Evolutionary conservation across 1,140 invertebrate species (phyloP), one percentile per base, ranked within the genome.

Genomic region (Orius laevigatus): DNA sequence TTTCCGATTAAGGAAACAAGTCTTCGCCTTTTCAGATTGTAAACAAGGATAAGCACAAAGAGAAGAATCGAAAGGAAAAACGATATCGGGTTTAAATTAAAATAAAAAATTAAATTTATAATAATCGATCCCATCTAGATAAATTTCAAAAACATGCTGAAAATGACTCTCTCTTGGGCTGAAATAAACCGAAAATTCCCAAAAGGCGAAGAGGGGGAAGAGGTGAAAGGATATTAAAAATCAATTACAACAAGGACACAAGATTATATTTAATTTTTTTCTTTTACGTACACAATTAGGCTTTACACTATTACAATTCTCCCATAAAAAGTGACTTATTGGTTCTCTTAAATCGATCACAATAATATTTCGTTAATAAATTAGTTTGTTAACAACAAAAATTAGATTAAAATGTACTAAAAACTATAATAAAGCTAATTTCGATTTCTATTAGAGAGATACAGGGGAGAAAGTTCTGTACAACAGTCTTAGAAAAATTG

Each of bases 31-130:
- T 61, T 55, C 48, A 60, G 61, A 50, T 68, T 68, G 50, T 66
- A 68, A 41, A 55, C 52, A 6, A 52, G 6, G 18, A 61, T 32
- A 15, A 44, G 51, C 46, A 15, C 5, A 2, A 42, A 16, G 12
- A 19, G 5, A 15, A 42, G 3, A 14, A 19, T 15, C 18, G 10
- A 5, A 4, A 42, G 10, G 15, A 42, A 14, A 14, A 60, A 32
- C 70, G 57, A 16, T 40, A 60, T 71, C 70, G 73, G 70, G 69
- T 72, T 34, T 60, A 55, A 35, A 52, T 53, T 32, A 44, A 16
- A 25, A 32, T 34, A 32, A 33, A 10, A 46, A 12, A 18, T 31
- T 34, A 33, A 46, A 18, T 46, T 46, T 32, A 35, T 34, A 14
- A 46, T 14, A 12, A 34, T n/a, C 11, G 33, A 12, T 46, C 14